These are phyloP conservation scores for Esperia sulphurella DNA, from an alignment of 2,888 invertebrate genomes.

Conservation along the genomic window DNA sequence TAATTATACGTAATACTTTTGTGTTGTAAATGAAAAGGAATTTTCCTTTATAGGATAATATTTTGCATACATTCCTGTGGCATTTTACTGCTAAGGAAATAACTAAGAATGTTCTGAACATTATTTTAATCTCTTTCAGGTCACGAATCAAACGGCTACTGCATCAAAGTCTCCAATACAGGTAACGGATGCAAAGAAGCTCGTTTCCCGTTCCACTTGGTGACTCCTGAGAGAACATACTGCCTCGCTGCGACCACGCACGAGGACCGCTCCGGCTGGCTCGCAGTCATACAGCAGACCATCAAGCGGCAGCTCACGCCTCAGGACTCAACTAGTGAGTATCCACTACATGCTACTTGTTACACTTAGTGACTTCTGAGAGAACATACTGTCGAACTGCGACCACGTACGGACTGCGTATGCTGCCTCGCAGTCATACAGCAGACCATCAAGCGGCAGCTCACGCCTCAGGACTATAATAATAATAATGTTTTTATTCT, in stretches of 20 bases:
- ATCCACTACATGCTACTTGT: conserved; percentile 80
- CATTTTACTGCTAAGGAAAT: no score
- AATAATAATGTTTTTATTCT: no score
- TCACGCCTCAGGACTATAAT: conserved; percentile 89
- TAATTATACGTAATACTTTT: not conserved
- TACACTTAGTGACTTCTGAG: conserved; percentile 90
- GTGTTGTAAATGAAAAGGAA: not conserved
- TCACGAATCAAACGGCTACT: conserved; percentile 86
- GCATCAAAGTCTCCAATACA: conserved; percentile 80
- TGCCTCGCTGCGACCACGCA: conserved; percentile 87
- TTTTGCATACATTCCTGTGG: not conserved
- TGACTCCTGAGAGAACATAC: conserved; percentile 88
- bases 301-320: conserved; percentile 87
- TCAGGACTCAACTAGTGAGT: conserved; percentile 87
- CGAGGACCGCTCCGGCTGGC: conserved; percentile 90
- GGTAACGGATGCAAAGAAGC: conserved; percentile 84
- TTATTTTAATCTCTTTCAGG: conserved; percentile 57
- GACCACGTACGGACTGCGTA: conserved; percentile 86
- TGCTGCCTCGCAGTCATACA: conserved; percentile 90
- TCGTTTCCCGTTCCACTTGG: conserved; percentile 89
- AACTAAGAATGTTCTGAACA: no score
- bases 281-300: conserved; percentile 85
- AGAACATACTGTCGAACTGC: conserved; percentile 87
- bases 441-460: conserved; percentile 84
- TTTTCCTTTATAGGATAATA: not conserved